Percentiles rank a stretch among this genome's conserved stretches.
phyloP scores from a whole-genome alignment of 2,797 vertebrate species.

The Anguilla obscura region DNA sequence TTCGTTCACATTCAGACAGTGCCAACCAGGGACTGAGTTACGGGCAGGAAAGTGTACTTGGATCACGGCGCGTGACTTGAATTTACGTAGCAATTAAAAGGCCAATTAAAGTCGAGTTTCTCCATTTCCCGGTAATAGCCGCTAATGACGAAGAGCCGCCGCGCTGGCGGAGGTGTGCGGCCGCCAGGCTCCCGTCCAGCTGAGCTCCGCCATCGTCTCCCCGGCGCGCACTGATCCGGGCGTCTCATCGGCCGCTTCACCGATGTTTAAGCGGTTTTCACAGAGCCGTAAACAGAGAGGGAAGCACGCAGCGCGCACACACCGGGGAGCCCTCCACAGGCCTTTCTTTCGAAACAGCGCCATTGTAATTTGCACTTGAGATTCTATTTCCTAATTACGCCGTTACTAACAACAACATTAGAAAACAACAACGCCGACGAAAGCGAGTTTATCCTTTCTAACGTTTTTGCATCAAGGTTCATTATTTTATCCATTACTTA shows the following conservation, averaged over 20 bases:
- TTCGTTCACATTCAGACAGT: conserved; percentile 16
- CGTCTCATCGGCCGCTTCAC: conserved; percentile 49
- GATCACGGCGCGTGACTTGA: conserved; percentile 45
- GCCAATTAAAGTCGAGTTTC: conserved; percentile 60
- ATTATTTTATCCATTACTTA: neutral
- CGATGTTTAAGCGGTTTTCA: conserved; percentile 59
- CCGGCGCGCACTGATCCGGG: conserved; percentile 20
- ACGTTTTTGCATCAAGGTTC: neutral
- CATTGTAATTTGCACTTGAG: conserved; percentile 53
- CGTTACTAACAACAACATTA: conserved; percentile 36
- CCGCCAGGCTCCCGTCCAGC: conserved; percentile 44
- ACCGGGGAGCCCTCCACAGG: conserved; percentile 43
- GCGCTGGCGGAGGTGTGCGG: conserved; percentile 28
- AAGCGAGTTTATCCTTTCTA: neutral
- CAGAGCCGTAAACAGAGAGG: conserved; percentile 42
- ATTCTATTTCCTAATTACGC: conserved; percentile 50
- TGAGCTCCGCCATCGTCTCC: conserved; percentile 50
- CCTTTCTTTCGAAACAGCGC: conserved; percentile 47
- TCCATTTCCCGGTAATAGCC: conserved; percentile 55
- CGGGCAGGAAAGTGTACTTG: conserved; percentile 44
- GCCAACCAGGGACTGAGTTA: conserved; percentile 39
- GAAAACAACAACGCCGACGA: conserved; percentile 25
- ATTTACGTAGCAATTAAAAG: conserved; percentile 65
- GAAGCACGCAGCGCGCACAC: conserved; percentile 31
- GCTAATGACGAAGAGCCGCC: conserved; percentile 49